Evolutionary conservation across 1,140 invertebrate genomes (phyloP).

Genomic region (Watersipora subatra): DNA sequence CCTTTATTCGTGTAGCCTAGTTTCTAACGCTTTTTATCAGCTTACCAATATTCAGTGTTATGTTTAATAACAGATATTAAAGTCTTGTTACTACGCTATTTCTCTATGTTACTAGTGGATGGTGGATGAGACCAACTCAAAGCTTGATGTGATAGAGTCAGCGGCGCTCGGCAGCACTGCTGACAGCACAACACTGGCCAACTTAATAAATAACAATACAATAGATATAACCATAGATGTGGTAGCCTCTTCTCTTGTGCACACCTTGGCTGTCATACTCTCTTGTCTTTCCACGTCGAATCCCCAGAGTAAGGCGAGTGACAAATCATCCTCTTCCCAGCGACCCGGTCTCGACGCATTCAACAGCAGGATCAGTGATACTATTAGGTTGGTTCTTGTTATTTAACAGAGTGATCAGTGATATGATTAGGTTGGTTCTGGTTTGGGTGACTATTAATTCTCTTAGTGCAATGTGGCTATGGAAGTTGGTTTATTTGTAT

Average conservation of each 20-base stretch:
- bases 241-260: conserved; percentile 24
- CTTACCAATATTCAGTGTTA: no score
- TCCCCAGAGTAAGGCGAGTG: conserved; percentile 25
- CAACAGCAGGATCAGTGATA: conserved; percentile 26
- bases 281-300: conserved; percentile 31
- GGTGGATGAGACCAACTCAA: background rate
- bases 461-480: no score
- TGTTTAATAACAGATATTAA: no score
- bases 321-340: conserved; percentile 29
- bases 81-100: no score
- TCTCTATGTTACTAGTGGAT: no score
- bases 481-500: no score
- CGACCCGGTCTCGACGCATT: conserved; percentile 27
- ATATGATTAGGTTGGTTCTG: no score
- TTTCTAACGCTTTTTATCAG: no score
- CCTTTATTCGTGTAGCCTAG: no score
- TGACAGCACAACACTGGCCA: background rate
- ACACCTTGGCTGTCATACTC: conserved; percentile 24
- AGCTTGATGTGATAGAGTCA: background rate
- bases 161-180: conserved; percentile 6
- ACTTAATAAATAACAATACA: background rate
- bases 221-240: conserved; percentile 22
- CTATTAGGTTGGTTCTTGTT: conserved; percentile 25
- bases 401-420: background rate
- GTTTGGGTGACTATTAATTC: no score